These are phyloP conservation scores for Platycheirus albimanus DNA, from an alignment of 2,888 invertebrate species.

Conservation along the genomic window DNA sequence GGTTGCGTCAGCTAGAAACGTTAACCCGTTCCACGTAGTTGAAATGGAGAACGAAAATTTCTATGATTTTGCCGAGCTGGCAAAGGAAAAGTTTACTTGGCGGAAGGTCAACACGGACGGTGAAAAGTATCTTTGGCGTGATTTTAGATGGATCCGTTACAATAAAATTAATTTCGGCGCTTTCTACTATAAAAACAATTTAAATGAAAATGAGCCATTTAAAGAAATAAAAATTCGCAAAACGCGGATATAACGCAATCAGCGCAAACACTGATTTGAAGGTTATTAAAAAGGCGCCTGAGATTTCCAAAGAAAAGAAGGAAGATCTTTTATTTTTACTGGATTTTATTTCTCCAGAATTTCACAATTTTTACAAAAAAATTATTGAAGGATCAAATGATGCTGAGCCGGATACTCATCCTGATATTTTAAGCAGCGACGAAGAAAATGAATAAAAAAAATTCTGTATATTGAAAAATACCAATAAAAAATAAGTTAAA, in stretches of 20 bases:
- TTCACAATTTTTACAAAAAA: slow-evolving; percentile 2
- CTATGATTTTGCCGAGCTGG: background rate
- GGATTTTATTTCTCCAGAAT: background rate
- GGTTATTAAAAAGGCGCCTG: background rate
- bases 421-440: background rate
- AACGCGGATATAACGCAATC: background rate
- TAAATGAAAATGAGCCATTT: background rate
- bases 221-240: background rate
- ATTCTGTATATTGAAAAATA: no score
- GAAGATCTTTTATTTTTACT: background rate
- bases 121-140: background rate
- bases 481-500: no score
- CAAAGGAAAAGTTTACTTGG: background rate
- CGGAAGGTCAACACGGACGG: background rate
- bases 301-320: background rate
- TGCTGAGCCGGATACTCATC: background rate
- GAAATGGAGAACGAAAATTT: background rate
- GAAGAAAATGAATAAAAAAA: no score
- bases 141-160: no score
- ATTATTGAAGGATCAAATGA: background rate
- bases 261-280: background rate
- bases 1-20: background rate
- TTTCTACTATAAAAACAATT: no score
- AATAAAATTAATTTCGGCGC: no score
- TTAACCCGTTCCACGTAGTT: background rate